Evolutionary conservation across 2,113 vertebrate genomes (phyloP).

Genomic region (Paramisgurnus dabryanus): DNA sequence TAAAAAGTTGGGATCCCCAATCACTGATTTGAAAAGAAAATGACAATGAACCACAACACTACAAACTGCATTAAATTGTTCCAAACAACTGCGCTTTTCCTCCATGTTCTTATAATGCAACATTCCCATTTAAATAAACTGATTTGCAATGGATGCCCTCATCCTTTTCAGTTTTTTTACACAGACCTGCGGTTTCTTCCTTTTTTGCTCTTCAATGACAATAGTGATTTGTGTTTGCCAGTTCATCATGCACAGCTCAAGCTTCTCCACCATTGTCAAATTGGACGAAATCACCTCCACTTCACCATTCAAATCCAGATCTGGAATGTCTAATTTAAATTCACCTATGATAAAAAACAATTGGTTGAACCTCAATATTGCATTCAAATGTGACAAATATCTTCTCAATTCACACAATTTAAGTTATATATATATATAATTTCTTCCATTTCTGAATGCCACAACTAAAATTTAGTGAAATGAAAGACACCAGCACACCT

Average conservation of each 20-base stretch:
- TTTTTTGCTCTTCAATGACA: conserved; percentile 76
- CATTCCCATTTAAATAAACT: no score
- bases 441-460: no score
- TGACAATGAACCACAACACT: neutral
- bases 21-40: neutral
- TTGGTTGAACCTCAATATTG: neutral
- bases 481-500: conserved; percentile 64
- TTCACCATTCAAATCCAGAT: conserved; percentile 75
- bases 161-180: neutral
- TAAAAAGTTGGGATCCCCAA: no score
- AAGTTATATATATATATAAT: no score
- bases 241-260: conserved; percentile 82
- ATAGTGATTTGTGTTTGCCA: conserved; percentile 86
- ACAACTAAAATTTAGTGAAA: no score
- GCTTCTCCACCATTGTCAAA: conserved; percentile 68
- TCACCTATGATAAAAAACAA: conserved; percentile 66
- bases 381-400: neutral
- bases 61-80: neutral
- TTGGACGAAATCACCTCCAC: conserved; percentile 65
- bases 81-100: no score
- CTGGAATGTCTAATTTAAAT: conserved; percentile 81
- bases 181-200: conserved; percentile 84
- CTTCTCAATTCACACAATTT: no score
- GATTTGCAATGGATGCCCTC: no score
- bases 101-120: no score